A percentile compares a stretch with the other conserved stretches of the same genome.
phyloP scores from a whole-genome alignment of 2,888 invertebrate genomes.

The Nasonovia ribisnigri region DNA sequence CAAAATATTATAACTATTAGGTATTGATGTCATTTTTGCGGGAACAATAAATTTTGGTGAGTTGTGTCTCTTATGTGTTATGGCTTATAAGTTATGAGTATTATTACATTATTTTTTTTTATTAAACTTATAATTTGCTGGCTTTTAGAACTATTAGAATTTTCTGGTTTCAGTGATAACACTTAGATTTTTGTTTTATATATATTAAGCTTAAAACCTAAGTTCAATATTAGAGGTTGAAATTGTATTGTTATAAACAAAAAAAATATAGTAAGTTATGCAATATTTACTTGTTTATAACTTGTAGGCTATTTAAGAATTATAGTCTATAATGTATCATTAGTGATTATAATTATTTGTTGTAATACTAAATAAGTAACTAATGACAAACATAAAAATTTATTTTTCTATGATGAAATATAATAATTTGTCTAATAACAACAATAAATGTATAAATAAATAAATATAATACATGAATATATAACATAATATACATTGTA shows the following conservation, averaged over 20 bases:
- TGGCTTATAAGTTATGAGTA: constrained; percentile 1
- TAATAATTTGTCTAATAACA: background rate
- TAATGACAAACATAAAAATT: background rate
- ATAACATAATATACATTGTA: background rate
- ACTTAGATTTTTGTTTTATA: background rate
- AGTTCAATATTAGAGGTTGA: background rate
- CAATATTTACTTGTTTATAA: background rate
- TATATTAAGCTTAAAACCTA: background rate
- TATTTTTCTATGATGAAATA: background rate
- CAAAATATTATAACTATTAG: constrained; percentile 45
- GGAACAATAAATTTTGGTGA: constrained; percentile 65
- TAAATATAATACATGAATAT: background rate
- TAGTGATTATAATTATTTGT: background rate
- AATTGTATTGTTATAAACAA: background rate
- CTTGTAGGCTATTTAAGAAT: background rate
- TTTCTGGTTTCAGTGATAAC: background rate
- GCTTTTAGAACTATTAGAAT: background rate
- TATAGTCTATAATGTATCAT: background rate
- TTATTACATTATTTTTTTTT: constrained; percentile 19
- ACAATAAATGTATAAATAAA: background rate
- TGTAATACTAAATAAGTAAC: background rate
- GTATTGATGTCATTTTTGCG: constrained; percentile 66
- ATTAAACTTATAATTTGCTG: background rate
- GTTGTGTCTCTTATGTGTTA: constrained; percentile 40
- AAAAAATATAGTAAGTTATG: background rate